Evolutionary conservation across 2,797 vertebrate genomes (phyloP), one percentile per base, ranked within the genome.

Genomic region (Aselliscus stoliczkanus): DNA sequence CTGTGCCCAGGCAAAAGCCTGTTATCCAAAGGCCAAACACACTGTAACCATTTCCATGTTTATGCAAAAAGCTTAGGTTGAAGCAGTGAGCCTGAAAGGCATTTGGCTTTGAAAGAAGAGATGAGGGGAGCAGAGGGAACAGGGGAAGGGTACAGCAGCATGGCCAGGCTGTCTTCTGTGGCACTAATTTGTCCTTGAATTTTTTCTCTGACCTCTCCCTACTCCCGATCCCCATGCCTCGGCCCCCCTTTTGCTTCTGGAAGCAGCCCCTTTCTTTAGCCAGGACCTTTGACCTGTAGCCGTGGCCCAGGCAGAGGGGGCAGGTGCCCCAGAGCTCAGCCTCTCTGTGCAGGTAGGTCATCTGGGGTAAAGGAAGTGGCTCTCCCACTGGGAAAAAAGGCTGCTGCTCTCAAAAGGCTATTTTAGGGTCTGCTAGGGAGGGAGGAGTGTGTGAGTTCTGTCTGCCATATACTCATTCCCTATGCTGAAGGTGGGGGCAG

Each of bases 401-500:
- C 67, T 52, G 54, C 80, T n/a, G 31, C 25, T 94, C 15, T 83
- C 56, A 18, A 95, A 77, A 85, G 65, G 37, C 54, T 37, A 37
- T 39, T 10, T 39, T 23, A 34, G 47, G 17, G n/a, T 34, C 87
- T 75, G 25, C 23, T 44, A n/a, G 23, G 29, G 64, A 39, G 29
- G 64, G 42, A 91, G 10, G 34, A 23, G 18, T 1, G 54, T 70
- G 20, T 56, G 58, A 25, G 54, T 84, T n/a, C 87, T 54, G 34
- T n/a, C 87, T 20, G 37, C 8, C 2, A 0, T 7, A 9, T 6
- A 23, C 8, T 14, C 60, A 29, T 56, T 52, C 60, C 21, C 52
- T 17, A 4, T 3, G 47, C 72, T 12, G 31, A 76, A 64, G 44
- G 31, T 5, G 13, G 15, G 56, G 23, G 23, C 14, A 47, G 21